Percentiles rank a stretch among this genome's conserved stretches.
These are phyloP conservation scores for Mactromeris polynyma DNA, from an alignment of 2,888 invertebrate species.

Conservation along the genomic window DNA sequence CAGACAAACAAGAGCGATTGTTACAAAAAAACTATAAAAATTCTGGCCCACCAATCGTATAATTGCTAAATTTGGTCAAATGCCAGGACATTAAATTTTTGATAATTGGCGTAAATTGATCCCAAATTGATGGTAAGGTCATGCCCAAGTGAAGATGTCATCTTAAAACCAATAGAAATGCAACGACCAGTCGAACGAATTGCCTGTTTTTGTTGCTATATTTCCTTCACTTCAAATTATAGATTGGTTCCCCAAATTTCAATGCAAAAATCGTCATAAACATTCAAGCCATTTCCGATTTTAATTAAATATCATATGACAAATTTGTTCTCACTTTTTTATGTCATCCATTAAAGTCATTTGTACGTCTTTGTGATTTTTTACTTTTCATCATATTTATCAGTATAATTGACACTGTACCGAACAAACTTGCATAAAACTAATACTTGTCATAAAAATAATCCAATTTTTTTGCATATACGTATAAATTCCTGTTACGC, in stretches of 20 bases:
- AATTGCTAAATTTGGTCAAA: slow-evolving; percentile 48
- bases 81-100: slow-evolving; percentile 46
- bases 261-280: neutral
- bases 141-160: slow-evolving; percentile 39
- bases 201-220: too few relatives aligned
- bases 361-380: slow-evolving; percentile 17
- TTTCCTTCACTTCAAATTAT: neutral
- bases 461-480: neutral
- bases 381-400: slow-evolving; percentile 15
- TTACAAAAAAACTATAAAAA: slow-evolving; percentile 41
- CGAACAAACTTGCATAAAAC: neutral
- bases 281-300: slow-evolving; percentile 13
- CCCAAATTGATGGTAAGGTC: slow-evolving; percentile 47
- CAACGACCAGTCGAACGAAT: slow-evolving; percentile 14
- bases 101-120: slow-evolving; percentile 53
- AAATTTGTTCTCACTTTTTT: slow-evolving; percentile 14
- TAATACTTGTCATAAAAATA: slow-evolving; percentile 10
- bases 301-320: slow-evolving; percentile 6
- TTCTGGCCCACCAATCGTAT: slow-evolving; percentile 35
- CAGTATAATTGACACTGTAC: slow-evolving; percentile 8
- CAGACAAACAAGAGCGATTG: slow-evolving; percentile 39
- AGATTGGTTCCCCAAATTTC: neutral
- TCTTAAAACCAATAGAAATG: slow-evolving; percentile 32
- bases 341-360: slow-evolving; percentile 16
- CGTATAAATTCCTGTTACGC: neutral